These are phyloP conservation scores for Mormyrus iriodes DNA, from an alignment of 2,113 vertebrate species.

Conservation along the genomic window DNA sequence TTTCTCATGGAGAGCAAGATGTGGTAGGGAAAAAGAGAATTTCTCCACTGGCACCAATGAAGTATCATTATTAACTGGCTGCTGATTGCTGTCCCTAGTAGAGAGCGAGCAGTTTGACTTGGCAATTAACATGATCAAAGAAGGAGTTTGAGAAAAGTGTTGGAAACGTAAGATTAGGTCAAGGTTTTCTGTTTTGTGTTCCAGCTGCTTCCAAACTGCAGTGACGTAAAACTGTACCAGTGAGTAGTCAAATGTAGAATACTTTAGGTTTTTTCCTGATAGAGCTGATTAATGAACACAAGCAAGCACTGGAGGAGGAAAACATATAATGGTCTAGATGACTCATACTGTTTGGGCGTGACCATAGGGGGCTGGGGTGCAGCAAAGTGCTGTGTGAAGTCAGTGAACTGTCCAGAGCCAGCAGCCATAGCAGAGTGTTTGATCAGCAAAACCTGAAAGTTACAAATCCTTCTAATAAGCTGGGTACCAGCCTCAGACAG, in stretches of 20 bases:
- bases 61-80: not conserved
- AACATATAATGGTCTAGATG: not conserved
- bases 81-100: not conserved
- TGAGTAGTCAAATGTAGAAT: not conserved
- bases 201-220: not conserved
- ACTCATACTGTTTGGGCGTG: not conserved
- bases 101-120: not conserved
- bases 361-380: not conserved
- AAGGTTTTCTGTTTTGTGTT: not conserved
- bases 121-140: not conserved
- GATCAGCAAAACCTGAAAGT: not conserved
- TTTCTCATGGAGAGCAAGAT: not conserved
- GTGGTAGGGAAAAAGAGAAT: not conserved
- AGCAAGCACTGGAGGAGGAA: not conserved
- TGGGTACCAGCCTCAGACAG: not conserved
- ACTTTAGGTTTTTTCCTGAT: not conserved
- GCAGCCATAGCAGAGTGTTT: not conserved
- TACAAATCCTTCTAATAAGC: not conserved
- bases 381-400: not conserved
- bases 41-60: not conserved
- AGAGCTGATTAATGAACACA: not conserved
- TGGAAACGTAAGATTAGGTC: not conserved
- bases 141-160: not conserved
- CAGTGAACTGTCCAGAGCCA: not conserved
- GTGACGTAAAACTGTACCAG: not conserved